Percentiles rank a stretch among this genome's conserved stretches.
phyloP scores from a whole-genome alignment of 2,888 invertebrate genomes.

The Eristalis intricaria region DNA sequence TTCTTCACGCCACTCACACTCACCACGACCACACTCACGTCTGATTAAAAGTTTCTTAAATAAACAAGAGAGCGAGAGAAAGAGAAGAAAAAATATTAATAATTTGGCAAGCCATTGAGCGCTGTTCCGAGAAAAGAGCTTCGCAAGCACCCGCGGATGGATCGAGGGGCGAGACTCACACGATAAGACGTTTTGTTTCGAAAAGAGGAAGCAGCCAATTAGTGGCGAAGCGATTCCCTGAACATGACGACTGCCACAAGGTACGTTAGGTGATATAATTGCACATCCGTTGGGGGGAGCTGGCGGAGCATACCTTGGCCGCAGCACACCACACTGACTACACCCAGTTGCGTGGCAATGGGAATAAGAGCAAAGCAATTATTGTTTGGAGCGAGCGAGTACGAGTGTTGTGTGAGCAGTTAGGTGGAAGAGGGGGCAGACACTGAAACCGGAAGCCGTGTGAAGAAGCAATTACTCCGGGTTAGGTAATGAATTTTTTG shows the following conservation, averaged over 20 bases:
- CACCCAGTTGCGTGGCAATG: not conserved
- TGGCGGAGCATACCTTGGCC: not conserved
- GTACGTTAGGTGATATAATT: not conserved
- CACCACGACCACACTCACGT: not conserved
- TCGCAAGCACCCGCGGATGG: not conserved
- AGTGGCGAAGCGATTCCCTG: not conserved
- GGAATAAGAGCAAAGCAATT: not conserved
- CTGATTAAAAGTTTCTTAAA: not conserved
- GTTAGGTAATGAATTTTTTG: not conserved
- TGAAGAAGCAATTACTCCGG: not conserved
- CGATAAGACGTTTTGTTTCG: not conserved
- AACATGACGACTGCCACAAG: too few relatives aligned
- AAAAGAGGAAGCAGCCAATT: not conserved
- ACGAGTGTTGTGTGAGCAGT: not conserved
- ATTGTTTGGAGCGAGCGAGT: not conserved
- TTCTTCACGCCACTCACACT: not conserved
- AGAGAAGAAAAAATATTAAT: not conserved
- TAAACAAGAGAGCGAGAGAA: not conserved
- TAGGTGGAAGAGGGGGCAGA: not conserved
- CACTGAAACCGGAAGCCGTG: not conserved
- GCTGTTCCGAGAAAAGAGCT: not conserved
- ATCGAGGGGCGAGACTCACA: not conserved
- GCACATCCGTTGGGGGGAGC: not conserved
- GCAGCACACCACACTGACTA: too few relatives aligned
- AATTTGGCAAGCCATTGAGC: not conserved